Evolutionary conservation across 2,113 vertebrate genomes (phyloP).

Genomic region (Sakesphorus luctuosus): DNA sequence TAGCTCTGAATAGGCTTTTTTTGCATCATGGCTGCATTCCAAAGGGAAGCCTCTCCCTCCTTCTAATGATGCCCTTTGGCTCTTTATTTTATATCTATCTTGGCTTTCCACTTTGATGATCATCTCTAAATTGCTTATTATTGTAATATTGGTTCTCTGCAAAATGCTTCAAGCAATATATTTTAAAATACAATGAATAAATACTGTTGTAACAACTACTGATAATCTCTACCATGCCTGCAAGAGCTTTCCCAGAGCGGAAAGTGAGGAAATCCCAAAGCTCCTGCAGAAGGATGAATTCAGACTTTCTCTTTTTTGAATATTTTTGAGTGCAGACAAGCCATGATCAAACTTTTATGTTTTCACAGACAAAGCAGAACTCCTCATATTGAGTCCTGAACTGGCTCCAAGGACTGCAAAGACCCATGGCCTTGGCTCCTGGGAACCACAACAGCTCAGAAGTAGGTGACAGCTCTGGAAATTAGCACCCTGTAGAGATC

Average conservation of each 20-base stretch:
- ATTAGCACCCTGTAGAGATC: not conserved
- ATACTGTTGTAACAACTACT: not conserved
- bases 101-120: slow-evolving; percentile 42
- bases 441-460: not conserved
- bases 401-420: not conserved
- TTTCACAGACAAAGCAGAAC: not conserved
- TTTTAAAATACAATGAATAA: not conserved
- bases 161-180: not conserved
- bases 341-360: not conserved
- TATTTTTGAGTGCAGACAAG: not conserved
- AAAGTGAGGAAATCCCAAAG: not conserved
- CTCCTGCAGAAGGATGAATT: not conserved
- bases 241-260: not conserved
- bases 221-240: not conserved
- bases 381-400: not conserved
- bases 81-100: slow-evolving; percentile 8
- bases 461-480: not conserved
- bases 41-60: not conserved
- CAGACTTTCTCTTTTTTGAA: not conserved
- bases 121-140: slow-evolving; percentile 46
- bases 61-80: slow-evolving; percentile 30
- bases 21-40: not conserved
- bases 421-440: not conserved
- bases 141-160: not conserved
- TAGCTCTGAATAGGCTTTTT: not conserved